These are phyloP conservation scores for Phyllotis vaccarum DNA, from an alignment of 2,797 vertebrate genomes.

Conservation along the genomic window DNA sequence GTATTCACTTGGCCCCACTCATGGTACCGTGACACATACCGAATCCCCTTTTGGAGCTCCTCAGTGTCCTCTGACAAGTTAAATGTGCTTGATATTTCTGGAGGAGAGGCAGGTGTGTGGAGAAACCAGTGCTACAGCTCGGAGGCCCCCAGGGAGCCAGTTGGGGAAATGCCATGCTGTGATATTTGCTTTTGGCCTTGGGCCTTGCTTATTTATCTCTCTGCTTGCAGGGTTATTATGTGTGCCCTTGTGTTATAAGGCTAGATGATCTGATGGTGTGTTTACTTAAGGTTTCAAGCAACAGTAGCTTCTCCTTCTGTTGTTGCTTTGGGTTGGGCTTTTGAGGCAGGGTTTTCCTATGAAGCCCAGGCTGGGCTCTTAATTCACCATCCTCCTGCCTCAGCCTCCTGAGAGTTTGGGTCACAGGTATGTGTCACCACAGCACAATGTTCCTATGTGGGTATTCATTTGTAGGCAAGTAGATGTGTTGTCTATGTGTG, in stretches of 20 bases:
- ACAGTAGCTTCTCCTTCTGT: neutral
- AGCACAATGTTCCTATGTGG: neutral
- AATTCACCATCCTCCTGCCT: neutral
- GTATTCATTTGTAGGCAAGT: neutral
- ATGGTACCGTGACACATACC: neutral
- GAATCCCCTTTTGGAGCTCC: neutral
- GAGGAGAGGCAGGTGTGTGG: neutral
- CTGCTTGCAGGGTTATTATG: neutral
- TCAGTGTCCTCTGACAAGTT: constrained; percentile 13
- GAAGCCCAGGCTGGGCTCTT: neutral
- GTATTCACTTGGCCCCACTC: neutral
- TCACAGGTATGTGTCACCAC: neutral
- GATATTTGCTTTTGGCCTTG: constrained; percentile 35
- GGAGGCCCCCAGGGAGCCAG: neutral
- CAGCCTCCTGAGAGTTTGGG: neutral
- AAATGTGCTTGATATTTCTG: constrained; percentile 28
- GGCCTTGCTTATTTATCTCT: neutral
- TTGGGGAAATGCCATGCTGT: constrained; percentile 26
- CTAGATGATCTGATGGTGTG: neutral
- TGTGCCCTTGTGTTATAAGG: constrained; percentile 3
- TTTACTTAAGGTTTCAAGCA: constrained; percentile 54
- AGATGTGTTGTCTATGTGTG: too few relatives aligned
- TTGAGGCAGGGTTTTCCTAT: neutral
- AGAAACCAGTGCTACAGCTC: neutral
- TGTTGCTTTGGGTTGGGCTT: neutral